A percentile compares a stretch with the other conserved stretches of the same genome.
Conservation (phyloP, 2,888 invertebrate species). For the Linnaemya tessellans region DNA sequence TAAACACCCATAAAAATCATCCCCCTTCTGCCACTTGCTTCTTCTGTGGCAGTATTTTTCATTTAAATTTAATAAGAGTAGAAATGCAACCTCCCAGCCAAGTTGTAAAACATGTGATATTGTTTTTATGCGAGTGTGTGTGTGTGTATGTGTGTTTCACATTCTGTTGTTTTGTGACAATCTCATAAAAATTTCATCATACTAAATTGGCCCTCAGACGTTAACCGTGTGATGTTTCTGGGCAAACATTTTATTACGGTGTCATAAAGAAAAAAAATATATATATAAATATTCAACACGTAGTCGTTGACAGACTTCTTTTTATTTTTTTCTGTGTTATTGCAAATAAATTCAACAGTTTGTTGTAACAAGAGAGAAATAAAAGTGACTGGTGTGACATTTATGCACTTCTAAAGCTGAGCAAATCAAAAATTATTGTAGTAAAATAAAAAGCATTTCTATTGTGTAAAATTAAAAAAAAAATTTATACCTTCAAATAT, state of each 20-base stretch:
- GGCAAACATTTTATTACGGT: slow-evolving; percentile 55
- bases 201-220: slow-evolving; percentile 68
- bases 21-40: background rate
- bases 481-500: no score
- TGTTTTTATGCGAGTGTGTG: background rate
- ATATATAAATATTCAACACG: slow-evolving; percentile 51
- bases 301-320: slow-evolving; percentile 16
- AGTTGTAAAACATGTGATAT: slow-evolving; percentile 21
- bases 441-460: no score
- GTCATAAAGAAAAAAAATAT: slow-evolving; percentile 23
- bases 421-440: background rate
- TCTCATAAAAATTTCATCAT: slow-evolving; percentile 60
- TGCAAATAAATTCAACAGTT: background rate
- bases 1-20: background rate
- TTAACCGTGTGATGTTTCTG: slow-evolving; percentile 50
- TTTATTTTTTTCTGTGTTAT: no score
- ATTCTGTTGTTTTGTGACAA: slow-evolving; percentile 27
- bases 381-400: background rate
- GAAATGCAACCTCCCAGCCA: slow-evolving; percentile 12
- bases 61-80: slow-evolving; percentile 26
- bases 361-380: background rate
- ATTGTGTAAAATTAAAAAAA: no score
- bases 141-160: background rate
- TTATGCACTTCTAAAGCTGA: background rate
- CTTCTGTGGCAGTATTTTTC: background rate